Conservation (phyloP, 2,797 vertebrate genomes). For the Tenualosa ilisha region DNA sequence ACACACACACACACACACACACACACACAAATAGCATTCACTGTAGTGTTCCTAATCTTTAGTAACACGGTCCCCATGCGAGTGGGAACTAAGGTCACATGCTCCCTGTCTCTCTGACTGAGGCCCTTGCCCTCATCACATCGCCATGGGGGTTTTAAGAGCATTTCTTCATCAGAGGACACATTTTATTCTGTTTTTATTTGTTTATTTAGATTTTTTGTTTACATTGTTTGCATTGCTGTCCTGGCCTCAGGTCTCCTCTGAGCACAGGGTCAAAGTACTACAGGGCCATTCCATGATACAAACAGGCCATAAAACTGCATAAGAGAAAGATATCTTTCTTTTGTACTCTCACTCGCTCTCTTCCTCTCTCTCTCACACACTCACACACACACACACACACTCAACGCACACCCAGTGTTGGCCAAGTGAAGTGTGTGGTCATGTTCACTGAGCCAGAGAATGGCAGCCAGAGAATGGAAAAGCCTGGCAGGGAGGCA, state of each 20-base stretch:
- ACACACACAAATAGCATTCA: not conserved
- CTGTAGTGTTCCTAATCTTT: constrained; percentile 12
- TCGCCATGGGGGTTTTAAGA: not conserved
- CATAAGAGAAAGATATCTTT: not conserved
- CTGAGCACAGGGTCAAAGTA: not conserved
- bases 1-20: not conserved
- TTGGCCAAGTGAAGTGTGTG: not conserved
- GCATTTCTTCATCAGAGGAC: not conserved
- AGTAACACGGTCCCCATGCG: not conserved
- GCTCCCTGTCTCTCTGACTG: not conserved
- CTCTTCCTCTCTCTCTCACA: not conserved
- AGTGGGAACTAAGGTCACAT: constrained; percentile 16
- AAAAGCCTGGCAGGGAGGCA: not conserved
- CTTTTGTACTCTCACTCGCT: not conserved
- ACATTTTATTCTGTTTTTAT: not conserved
- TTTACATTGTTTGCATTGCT: not conserved
- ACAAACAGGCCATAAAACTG: not conserved
- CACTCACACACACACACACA: not conserved
- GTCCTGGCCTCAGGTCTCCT: not conserved
- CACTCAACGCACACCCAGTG: not conserved
- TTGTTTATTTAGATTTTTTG: not conserved
- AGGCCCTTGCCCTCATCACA: not conserved
- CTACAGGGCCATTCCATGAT: not conserved
- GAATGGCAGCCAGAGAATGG: not conserved
- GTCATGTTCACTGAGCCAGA: not conserved